Base-by-base conservation (phyloP, 2,888 invertebrate species). In the Gastracanthus pulcherrimus region DNA sequence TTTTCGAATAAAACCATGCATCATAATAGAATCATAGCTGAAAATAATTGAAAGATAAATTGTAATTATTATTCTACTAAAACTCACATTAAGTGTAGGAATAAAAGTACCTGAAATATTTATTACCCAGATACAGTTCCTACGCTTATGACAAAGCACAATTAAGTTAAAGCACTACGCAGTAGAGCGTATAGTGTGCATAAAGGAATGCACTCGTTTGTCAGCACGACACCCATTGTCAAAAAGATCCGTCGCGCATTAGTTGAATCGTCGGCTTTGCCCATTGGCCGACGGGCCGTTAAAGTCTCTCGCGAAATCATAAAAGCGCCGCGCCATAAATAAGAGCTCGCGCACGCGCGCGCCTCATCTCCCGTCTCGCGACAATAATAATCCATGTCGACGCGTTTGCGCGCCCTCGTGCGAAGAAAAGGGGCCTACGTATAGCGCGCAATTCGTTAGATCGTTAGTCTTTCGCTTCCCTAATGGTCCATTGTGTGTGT, bases 301-400 rank as follows among this genome's bases (percentile, higher is more conserved):
- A 76, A 51, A 60, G 34, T 55, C 19, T 48, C 66, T 19, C 31
- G 67, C 76, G 76, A 41, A 31, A 31, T 58, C 69, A 45, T 76
- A 76, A 76, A 69, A 76, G 76, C 69, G 58, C 67, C 76, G 23
- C 76, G 76, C 45, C 76, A 76, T 76, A 76, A 76, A 76, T 76
- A 69, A 75, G 72, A 75, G 13, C 76, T 45, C 66, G 62, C 23
- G 23, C 23, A 6, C 36, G 36, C 62, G 62, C 36, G 51, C n/a
- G 23, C 9, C 64, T 23, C 41, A 23, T 16, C 45, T 64, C 64
- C 34, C 31, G 16, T 3, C 31, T 1, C 29, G 60, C 34, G 34
- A 19, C 62, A 34, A 36, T n/a, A 34, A 62, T 36, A 62, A 62
- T 31, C 62, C n/a, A 11, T 26, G 36, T 19, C 9, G n/a, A n/a